Conservation (phyloP, 2,888 invertebrate genomes). For the Baronia brevicornis region DNA sequence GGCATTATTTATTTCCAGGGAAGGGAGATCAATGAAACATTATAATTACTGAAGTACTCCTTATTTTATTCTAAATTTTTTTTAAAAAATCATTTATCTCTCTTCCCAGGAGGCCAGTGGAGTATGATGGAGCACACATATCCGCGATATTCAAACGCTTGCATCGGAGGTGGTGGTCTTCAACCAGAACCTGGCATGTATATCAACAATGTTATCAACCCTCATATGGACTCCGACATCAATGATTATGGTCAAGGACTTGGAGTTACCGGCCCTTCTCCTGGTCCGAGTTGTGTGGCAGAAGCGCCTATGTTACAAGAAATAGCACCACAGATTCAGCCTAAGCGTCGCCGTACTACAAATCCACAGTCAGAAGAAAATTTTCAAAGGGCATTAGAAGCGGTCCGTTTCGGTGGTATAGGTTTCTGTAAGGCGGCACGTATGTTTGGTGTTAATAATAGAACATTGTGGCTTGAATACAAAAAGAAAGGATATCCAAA, state of each 20-base stretch:
- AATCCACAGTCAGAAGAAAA: constrained; percentile 90
- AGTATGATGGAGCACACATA: constrained; percentile 89
- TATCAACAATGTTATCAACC: constrained; percentile 69
- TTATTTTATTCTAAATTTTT: constrained; percentile 25
- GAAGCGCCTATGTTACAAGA: constrained; percentile 43
- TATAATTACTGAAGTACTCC: constrained; percentile 16
- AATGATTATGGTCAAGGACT: constrained; percentile 55
- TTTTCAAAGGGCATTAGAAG: constrained; percentile 87
- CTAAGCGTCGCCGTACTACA: constrained; percentile 81
- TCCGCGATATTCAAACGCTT: constrained; percentile 82
- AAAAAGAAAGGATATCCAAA: constrained; percentile 90
- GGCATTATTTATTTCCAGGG: constrained; percentile 53
- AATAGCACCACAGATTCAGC: constrained; percentile 43
- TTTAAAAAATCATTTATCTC: constrained; percentile 72
- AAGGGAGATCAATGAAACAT: constrained; percentile 70
- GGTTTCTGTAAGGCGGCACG: constrained; percentile 91
- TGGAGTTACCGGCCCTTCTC: constrained; percentile 53
- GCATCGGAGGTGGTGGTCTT: constrained; percentile 76
- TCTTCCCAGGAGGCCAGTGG: constrained; percentile 89
- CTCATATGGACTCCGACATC: constrained; percentile 46
- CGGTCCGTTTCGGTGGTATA: constrained; percentile 87
- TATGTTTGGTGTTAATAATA: constrained; percentile 89
- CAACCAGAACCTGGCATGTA: constrained; percentile 76
- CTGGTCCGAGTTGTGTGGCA: constrained; percentile 48
- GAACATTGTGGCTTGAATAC: constrained; percentile 90